A percentile compares a stretch with the other conserved stretches of the same genome.
These are phyloP conservation scores for Acrossocheilus fasciatus DNA, from an alignment of 2,797 vertebrate genomes.

Conservation along the genomic window DNA sequence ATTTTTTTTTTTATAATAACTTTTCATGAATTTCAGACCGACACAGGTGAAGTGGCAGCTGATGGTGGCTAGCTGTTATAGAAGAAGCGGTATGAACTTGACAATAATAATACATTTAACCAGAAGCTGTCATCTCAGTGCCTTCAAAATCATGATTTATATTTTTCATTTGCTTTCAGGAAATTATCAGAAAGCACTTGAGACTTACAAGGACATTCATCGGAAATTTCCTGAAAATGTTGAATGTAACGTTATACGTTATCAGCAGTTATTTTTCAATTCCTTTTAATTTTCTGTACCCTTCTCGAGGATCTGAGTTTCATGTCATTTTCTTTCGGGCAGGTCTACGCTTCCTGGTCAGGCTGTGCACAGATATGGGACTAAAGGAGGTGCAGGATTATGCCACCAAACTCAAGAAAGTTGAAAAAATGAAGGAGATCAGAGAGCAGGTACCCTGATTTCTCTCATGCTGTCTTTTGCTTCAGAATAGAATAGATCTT, in stretches of 20 bases:
- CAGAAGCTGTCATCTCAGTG: not conserved
- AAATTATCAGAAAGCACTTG: constrained; percentile 95
- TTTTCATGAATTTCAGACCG: constrained; percentile 78
- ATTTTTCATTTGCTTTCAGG: constrained; percentile 74
- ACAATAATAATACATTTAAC: not conserved
- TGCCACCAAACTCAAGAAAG: constrained; percentile 91
- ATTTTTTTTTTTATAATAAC: not conserved
- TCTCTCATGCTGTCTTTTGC: not conserved
- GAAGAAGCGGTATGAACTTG: constrained; percentile 88
- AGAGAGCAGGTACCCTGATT: constrained; percentile 86
- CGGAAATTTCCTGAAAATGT: constrained; percentile 94
- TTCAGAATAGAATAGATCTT: not conserved
- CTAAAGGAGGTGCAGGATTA: constrained; percentile 96
- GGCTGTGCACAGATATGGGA: constrained; percentile 93
- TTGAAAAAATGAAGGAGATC: constrained; percentile 95
- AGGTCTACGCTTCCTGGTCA: constrained; percentile 94
- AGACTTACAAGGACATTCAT: constrained; percentile 95
- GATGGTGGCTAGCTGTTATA: constrained; percentile 96
- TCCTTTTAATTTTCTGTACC: not conserved
- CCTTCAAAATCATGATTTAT: not conserved
- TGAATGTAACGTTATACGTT: constrained; percentile 85
- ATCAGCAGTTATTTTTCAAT: not conserved
- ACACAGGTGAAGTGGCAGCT: constrained; percentile 94
- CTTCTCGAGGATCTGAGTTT: not conserved
- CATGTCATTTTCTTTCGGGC: constrained; percentile 34